A percentile compares a stretch with the other conserved stretches of the same genome.
phyloP scores from a whole-genome alignment of 2,888 invertebrate genomes.

The Arrhopalites spinosus region DNA sequence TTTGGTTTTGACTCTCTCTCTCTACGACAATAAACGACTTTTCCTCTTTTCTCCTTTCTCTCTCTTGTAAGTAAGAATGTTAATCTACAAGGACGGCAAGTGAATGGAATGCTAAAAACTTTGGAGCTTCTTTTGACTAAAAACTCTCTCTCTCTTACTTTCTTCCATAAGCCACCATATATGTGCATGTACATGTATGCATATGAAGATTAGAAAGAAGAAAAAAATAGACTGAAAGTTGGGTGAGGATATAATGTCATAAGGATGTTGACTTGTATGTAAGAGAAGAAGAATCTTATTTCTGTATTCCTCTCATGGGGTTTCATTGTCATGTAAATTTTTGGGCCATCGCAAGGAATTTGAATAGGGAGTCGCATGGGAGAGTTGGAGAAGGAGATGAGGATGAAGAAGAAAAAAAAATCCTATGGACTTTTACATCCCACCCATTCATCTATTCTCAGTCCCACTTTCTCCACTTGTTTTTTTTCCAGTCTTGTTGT shows the following conservation, averaged over 20 bases:
- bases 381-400: background rate
- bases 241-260: background rate
- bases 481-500: background rate
- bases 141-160: background rate
- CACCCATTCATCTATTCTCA: no score
- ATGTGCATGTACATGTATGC: background rate
- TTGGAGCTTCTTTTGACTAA: background rate
- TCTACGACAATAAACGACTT: background rate
- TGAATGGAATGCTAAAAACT: slow-evolving; percentile 1
- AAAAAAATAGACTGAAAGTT: background rate
- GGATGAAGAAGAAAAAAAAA: background rate
- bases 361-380: background rate
- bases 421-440: background rate
- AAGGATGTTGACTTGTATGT: no score
- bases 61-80: slow-evolving; percentile 3
- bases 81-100: background rate
- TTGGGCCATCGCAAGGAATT: slow-evolving; percentile 16
- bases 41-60: background rate
- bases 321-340: slow-evolving; percentile 34
- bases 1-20: no score
- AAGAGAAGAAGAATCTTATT: slow-evolving; percentile 22
- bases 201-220: background rate
- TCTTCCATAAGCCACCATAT: background rate
- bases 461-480: background rate
- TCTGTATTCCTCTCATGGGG: slow-evolving; percentile 30